These are phyloP conservation scores for Anseranas semipalmata DNA, from an alignment of 2,113 vertebrate genomes.

Conservation along the genomic window DNA sequence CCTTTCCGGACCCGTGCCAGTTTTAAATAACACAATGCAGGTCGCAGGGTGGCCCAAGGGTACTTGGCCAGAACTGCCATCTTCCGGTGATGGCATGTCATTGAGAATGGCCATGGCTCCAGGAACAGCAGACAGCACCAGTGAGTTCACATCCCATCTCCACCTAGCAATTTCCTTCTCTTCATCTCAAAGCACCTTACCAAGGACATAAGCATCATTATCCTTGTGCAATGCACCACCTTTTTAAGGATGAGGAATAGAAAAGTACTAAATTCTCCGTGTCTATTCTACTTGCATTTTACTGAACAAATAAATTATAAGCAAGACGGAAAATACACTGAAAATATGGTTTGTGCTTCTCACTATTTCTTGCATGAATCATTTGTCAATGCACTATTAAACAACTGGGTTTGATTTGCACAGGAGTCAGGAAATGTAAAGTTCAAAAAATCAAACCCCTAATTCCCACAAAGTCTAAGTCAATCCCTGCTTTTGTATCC, in stretches of 20 bases:
- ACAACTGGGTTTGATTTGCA: slow-evolving; percentile 65
- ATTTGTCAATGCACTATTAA: slow-evolving; percentile 35
- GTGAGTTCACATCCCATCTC: background rate
- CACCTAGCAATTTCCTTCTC: background rate
- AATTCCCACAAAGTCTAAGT: slow-evolving; percentile 55
- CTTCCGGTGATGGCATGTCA: slow-evolving; percentile 1
- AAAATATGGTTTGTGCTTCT: slow-evolving; percentile 39
- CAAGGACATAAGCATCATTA: slow-evolving; percentile 5
- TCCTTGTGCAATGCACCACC: background rate
- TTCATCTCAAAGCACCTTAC: background rate
- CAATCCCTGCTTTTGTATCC: slow-evolving; percentile 19
- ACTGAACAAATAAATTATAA: slow-evolving; percentile 31
- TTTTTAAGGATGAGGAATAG: slow-evolving; percentile 7
- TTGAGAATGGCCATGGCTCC: background rate
- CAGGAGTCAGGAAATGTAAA: slow-evolving; percentile 68
- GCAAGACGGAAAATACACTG: slow-evolving; percentile 27
- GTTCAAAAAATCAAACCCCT: slow-evolving; percentile 57
- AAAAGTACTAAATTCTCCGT: background rate
- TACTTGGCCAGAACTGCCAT: slow-evolving; percentile 32
- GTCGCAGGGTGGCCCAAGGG: background rate
- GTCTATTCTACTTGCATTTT: slow-evolving; percentile 38
- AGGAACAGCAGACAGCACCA: background rate
- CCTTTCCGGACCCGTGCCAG: background rate
- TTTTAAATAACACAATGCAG: background rate
- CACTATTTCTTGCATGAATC: slow-evolving; percentile 51